Evolutionary conservation across 2,797 vertebrate genomes (phyloP).

Genomic region (Siniperca scherzeri): DNA sequence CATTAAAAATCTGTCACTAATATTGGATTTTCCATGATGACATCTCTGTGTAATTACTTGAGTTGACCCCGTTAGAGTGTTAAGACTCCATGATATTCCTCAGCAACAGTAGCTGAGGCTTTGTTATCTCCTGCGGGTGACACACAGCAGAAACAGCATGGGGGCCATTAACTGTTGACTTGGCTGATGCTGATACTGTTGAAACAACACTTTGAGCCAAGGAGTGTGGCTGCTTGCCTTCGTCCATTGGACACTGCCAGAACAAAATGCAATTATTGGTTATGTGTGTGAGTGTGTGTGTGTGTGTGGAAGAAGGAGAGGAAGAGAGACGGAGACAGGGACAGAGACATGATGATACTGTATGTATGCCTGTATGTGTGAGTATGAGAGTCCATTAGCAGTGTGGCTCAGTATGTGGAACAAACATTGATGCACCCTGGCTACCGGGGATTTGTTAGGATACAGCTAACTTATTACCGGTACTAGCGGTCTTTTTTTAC

Average conservation of each 20-base stretch:
- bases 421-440: background rate
- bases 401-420: background rate
- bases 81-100: constrained; percentile 31
- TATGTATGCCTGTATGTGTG: background rate
- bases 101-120: constrained; percentile 43
- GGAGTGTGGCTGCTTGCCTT: constrained; percentile 63
- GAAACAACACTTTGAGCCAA: constrained; percentile 71
- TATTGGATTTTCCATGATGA: constrained; percentile 18
- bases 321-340: background rate
- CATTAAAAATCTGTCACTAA: constrained; percentile 42
- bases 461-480: background rate
- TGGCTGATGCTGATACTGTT: constrained; percentile 71
- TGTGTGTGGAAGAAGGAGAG: constrained; percentile 8
- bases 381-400: constrained; percentile 11
- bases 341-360: constrained; percentile 14
- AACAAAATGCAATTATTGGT: constrained; percentile 59
- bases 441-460: background rate
- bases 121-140: constrained; percentile 57
- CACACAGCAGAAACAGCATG: constrained; percentile 53
- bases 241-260: constrained; percentile 54
- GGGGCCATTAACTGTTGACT: constrained; percentile 65
- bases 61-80: constrained; percentile 37
- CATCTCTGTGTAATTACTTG: constrained; percentile 47
- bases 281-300: constrained; percentile 23
- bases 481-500: background rate